phyloP scores from a whole-genome alignment of 2,797 vertebrate species.

The Tympanoctomys barrerae region DNA sequence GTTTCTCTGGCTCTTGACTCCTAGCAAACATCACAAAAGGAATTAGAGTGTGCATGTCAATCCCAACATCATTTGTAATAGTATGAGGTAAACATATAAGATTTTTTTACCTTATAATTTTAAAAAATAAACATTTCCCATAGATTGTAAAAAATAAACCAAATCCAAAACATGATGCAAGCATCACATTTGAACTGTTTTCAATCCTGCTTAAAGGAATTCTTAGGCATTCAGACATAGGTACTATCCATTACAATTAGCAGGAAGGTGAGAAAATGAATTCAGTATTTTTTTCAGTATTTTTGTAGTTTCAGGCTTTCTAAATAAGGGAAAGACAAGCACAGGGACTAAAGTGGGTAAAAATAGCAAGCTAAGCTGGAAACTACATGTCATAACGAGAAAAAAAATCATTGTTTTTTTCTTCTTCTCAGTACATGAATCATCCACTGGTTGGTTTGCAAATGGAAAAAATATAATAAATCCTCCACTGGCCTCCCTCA shows the following conservation, averaged over 20 bases:
- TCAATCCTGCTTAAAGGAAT: constrained; percentile 60
- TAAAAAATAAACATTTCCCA: not conserved
- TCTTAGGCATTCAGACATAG: not conserved
- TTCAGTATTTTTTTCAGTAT: not conserved
- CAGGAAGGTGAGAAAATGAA: constrained; percentile 59
- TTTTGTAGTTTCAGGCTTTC: constrained; percentile 43
- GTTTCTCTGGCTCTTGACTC: not conserved
- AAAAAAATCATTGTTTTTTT: not conserved
- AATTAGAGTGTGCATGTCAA: not conserved
- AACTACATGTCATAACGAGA: not conserved
- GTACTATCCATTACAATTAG: constrained; percentile 21
- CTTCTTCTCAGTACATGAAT: constrained; percentile 45
- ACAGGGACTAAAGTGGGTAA: constrained; percentile 12
- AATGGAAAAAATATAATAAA: constrained; percentile 29
- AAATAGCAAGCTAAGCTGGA: constrained; percentile 68
- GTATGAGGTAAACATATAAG: not conserved
- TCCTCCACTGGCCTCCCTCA: not conserved
- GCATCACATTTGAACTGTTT: not conserved
- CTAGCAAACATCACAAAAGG: not conserved
- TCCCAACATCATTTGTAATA: not conserved
- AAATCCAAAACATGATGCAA: not conserved
- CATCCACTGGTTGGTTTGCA: constrained; percentile 58
- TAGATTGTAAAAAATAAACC: not conserved
- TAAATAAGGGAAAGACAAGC: constrained; percentile 66
- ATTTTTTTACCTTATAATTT: not conserved